A percentile compares a stretch with the other conserved stretches of the same genome.
These are phyloP conservation scores for Apolygus lucorum DNA, from an alignment of 1,140 invertebrate genomes.

Conservation along the genomic window DNA sequence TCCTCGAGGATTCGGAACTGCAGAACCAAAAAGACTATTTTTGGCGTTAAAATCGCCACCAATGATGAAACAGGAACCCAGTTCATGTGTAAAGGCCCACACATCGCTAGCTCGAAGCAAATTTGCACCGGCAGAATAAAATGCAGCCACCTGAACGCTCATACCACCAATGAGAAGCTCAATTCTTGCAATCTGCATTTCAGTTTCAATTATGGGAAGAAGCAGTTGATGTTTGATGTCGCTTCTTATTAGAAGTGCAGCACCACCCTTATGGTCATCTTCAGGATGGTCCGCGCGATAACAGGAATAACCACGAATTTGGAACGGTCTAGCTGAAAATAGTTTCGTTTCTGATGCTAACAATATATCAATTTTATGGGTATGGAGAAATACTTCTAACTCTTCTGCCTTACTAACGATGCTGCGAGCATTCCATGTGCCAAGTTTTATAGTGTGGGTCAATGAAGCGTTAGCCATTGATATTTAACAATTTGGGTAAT, in stretches of 20 bases:
- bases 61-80: conserved; percentile 12
- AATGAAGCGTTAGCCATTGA: not conserved
- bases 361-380: conserved; percentile 10
- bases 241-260: conserved; percentile 9
- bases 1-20: too few relatives aligned
- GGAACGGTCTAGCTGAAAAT: too few relatives aligned
- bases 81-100: conserved; percentile 16
- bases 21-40: not conserved
- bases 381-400: conserved; percentile 8
- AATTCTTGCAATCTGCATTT: conserved; percentile 18
- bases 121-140: conserved; percentile 13
- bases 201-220: conserved; percentile 4
- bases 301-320: not conserved
- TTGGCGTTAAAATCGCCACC: conserved; percentile 18
- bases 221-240: conserved; percentile 15
- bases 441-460: not conserved
- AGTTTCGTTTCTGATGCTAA: conserved; percentile 17
- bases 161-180: not conserved
- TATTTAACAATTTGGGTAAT: conserved; percentile 13
- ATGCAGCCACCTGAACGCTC: conserved; percentile 2
- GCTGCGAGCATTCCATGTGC: conserved; percentile 19
- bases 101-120: conserved; percentile 4
- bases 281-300: conserved; percentile 12
- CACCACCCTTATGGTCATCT: conserved; percentile 9
- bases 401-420: conserved; percentile 1